phyloP scores from a whole-genome alignment of 2,797 vertebrate genomes.

The Rhadinocentrus ornatus region DNA sequence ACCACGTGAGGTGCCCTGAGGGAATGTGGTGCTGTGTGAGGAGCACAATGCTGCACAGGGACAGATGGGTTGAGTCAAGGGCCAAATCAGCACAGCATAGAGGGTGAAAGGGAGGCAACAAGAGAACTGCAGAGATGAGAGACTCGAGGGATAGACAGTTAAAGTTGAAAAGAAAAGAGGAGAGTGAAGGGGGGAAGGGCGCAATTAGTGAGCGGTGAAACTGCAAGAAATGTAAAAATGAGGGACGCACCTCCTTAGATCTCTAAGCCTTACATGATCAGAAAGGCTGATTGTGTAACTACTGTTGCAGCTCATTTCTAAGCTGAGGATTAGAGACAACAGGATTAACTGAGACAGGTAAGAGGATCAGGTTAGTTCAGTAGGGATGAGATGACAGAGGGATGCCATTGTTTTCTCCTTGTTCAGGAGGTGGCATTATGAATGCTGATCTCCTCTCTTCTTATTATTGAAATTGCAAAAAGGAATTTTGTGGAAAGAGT shows the following conservation, averaged over 20 bases:
- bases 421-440: slow-evolving; percentile 39
- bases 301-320: slow-evolving; percentile 67
- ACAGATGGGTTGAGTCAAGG: slow-evolving; percentile 84
- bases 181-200: slow-evolving; percentile 3
- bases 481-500: slow-evolving; percentile 49
- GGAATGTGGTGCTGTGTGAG: slow-evolving; percentile 70
- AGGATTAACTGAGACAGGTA: slow-evolving; percentile 78
- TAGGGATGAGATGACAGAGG: slow-evolving; percentile 66
- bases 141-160: slow-evolving; percentile 33
- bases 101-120: slow-evolving; percentile 42
- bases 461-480: slow-evolving; percentile 53
- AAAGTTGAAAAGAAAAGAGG: slow-evolving; percentile 41
- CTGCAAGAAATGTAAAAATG: slow-evolving; percentile 21
- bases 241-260: slow-evolving; percentile 20
- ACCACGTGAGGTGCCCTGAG: slow-evolving; percentile 61
- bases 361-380: slow-evolving; percentile 72
- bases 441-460: slow-evolving; percentile 47
- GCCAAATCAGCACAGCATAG: slow-evolving; percentile 39
- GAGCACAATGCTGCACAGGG: slow-evolving; percentile 68
- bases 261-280: slow-evolving; percentile 58
- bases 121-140: slow-evolving; percentile 35
- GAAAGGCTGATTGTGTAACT: slow-evolving; percentile 67
- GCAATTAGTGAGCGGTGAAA: slow-evolving; percentile 38
- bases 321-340: slow-evolving; percentile 71
- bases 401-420: slow-evolving; percentile 69